These are phyloP conservation scores for Leptinotarsa peninsularis DNA, from an alignment of 2,888 invertebrate species.

Conservation along the genomic window DNA sequence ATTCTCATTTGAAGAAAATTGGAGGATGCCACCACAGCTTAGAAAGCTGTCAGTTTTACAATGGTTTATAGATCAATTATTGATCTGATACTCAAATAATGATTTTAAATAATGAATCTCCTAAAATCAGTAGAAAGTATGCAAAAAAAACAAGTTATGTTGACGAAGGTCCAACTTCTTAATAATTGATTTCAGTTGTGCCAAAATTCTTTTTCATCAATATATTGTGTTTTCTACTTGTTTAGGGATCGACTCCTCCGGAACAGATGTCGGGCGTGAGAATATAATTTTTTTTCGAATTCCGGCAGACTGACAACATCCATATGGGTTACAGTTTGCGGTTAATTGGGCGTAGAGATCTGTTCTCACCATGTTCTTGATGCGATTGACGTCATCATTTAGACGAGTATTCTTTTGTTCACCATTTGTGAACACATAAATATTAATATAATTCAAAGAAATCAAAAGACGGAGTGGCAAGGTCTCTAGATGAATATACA, in stretches of 20 bases:
- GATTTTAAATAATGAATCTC: no score
- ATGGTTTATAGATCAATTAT: no score
- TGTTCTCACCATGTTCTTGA: slow-evolving; percentile 5
- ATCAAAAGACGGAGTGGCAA: neutral
- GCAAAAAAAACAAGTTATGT: no score
- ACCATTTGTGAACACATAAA: neutral
- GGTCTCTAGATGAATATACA: neutral
- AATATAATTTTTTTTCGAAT: slow-evolving; percentile 11
- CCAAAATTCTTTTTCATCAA: neutral
- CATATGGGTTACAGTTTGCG: slow-evolving; percentile 13
- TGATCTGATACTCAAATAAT: no score
- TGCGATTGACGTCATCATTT: slow-evolving; percentile 15
- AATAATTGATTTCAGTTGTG: neutral
- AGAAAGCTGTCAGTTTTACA: no score
- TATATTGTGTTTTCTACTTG: neutral
- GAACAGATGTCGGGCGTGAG: slow-evolving; percentile 14
- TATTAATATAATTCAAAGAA: neutral
- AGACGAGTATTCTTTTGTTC: neutral
- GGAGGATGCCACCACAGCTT: no score
- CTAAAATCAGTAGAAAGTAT: no score
- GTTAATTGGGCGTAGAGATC: slow-evolving; percentile 17
- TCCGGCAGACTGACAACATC: slow-evolving; percentile 15
- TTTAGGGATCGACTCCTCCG: neutral
- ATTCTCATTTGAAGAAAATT: no score
- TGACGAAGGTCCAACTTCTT: neutral